A percentile compares a stretch with the other conserved stretches of the same genome.
These are phyloP conservation scores for Neoascia interrupta DNA, from an alignment of 2,888 invertebrate genomes.

Conservation along the genomic window DNA sequence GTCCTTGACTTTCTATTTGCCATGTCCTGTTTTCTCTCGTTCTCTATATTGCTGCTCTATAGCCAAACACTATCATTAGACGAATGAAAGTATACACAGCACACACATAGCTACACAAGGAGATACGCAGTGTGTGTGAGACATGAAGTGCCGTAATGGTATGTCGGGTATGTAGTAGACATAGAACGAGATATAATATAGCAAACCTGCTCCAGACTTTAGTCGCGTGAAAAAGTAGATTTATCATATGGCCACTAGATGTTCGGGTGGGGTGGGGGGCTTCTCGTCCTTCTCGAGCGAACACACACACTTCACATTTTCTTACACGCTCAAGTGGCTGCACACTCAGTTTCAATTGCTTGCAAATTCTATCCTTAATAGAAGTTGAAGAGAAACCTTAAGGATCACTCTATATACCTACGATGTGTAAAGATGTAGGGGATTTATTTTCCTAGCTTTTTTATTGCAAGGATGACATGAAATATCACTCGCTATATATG, in stretches of 20 bases:
- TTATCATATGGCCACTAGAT: constrained; percentile 16
- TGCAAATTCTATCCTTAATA: constrained; percentile 57
- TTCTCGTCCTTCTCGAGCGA: constrained; percentile 27
- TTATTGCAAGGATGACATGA: constrained; percentile 6
- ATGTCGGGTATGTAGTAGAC: no score
- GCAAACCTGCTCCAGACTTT: constrained; percentile 24
- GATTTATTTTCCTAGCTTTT: constrained; percentile 10
- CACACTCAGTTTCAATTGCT: constrained; percentile 62
- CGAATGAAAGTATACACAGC: constrained; percentile 5
- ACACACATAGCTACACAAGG: not conserved
- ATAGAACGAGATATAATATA: constrained; percentile 4
- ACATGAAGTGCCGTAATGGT: no score
- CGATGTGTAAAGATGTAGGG: not conserved
- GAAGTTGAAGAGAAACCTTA: constrained; percentile 42
- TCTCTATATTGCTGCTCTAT: not conserved
- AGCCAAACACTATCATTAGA: constrained; percentile 57
- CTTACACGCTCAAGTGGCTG: constrained; percentile 60
- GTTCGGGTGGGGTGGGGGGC: not conserved
- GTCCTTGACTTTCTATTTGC: constrained; percentile 61
- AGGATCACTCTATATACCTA: not conserved
- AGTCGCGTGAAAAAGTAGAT: constrained; percentile 52
- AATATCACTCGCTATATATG: constrained; percentile 35
- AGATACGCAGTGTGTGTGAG: no score
- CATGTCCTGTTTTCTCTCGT: constrained; percentile 26
- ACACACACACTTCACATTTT: constrained; percentile 41